phyloP scores from a whole-genome alignment of 2,113 vertebrate species.

The Hirundichthys speculiger region DNA sequence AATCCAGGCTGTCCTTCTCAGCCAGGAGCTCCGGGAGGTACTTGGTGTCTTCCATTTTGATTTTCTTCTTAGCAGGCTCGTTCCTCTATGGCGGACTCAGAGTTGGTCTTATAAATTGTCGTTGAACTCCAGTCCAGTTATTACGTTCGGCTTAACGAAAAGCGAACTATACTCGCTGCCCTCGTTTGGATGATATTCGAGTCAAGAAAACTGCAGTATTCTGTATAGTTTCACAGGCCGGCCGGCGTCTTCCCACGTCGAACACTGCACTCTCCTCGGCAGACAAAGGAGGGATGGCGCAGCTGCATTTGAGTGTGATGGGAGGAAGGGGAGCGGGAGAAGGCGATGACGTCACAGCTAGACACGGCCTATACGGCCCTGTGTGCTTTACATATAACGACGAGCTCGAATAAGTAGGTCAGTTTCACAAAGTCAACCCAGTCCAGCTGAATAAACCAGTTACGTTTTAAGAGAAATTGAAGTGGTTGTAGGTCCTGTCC shows the following conservation, averaged over 20 bases:
- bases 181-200: too few species aligned
- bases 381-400: too few species aligned
- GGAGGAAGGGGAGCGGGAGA: neutral
- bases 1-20: constrained; percentile 95
- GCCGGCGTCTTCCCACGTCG: neutral
- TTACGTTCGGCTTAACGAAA: neutral
- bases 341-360: constrained; percentile 32
- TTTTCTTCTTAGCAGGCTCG: constrained; percentile 49
- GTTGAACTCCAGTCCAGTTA: constrained; percentile 14
- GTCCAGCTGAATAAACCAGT: too few species aligned
- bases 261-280: constrained; percentile 1
- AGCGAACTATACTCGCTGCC: too few species aligned
- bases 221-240: too few species aligned
- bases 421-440: neutral
- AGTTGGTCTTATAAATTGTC: constrained; percentile 6
- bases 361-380: neutral
- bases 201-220: too few species aligned
- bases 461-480: too few species aligned
- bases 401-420: neutral
- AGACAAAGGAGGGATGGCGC: constrained; percentile 74
- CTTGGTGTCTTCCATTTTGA: constrained; percentile 93
- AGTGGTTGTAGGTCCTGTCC: too few species aligned
- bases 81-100: constrained; percentile 24
- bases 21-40: constrained; percentile 96
- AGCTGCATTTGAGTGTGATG: constrained; percentile 69